Evolutionary conservation across 92 coral and sea anemone genomes (phyloP).

Genomic region (Zoanthus sansibaricus): DNA sequence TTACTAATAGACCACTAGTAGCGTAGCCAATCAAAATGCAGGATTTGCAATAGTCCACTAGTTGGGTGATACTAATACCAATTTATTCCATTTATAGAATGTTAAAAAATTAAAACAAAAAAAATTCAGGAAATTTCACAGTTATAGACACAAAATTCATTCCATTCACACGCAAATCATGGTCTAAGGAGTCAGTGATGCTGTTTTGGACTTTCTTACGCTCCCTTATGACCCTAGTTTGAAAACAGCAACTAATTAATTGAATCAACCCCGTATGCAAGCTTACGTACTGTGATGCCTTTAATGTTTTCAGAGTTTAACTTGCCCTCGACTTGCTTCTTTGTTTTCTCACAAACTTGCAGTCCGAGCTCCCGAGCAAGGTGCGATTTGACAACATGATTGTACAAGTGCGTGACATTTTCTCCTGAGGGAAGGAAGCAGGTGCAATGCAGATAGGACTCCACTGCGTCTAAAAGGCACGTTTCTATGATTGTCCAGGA

Average conservation of each 20-base stretch:
- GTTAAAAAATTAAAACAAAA: too few species aligned
- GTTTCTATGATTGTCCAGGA: conserved; percentile 62
- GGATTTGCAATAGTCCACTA: too few species aligned
- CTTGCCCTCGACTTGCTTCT: conserved; percentile 35
- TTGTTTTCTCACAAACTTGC: conserved; percentile 9
- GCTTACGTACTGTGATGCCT: conserved; percentile 12
- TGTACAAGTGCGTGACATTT: conserved; percentile 41
- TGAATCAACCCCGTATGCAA: conserved; percentile 26
- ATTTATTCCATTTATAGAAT: too few species aligned
- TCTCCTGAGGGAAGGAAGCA: conserved; percentile 45
- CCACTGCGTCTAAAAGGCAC: conserved; percentile 55
- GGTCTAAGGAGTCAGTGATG: too few species aligned
- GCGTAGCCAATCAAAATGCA: too few species aligned
- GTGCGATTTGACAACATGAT: conserved; percentile 28
- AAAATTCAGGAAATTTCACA: too few species aligned
- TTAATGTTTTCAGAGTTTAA: conserved; percentile 21
- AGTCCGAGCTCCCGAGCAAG: conserved; percentile 25
- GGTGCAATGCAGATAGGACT: conserved; percentile 42
- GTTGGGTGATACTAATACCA: too few species aligned
- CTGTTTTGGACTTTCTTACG: not conserved
- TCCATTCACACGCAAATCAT: conserved; percentile 1
- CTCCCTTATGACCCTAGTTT: not conserved
- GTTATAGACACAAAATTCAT: too few species aligned
- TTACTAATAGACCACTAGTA: too few species aligned
- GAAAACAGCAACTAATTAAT: conserved; percentile 15